Evolutionary conservation across 2,797 vertebrate genomes (phyloP).

Genomic region (Eremophila alpestris): DNA sequence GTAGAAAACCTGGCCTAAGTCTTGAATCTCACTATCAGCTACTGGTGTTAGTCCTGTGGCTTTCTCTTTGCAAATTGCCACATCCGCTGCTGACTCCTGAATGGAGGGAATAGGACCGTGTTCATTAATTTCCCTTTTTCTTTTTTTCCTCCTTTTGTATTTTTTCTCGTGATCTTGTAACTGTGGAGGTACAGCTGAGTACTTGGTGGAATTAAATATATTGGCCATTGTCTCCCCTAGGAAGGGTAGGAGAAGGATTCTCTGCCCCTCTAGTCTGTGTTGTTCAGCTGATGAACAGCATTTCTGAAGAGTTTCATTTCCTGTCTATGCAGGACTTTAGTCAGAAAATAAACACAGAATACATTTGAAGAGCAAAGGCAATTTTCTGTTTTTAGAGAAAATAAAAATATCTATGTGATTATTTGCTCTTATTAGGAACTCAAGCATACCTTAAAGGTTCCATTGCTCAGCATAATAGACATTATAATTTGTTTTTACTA

Average conservation of each 20-base stretch:
- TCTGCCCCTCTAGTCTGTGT: background rate
- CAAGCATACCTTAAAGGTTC: background rate
- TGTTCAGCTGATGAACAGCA: background rate
- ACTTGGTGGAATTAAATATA: background rate
- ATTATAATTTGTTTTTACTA: background rate
- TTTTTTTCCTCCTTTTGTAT: background rate
- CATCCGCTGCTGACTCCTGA: background rate
- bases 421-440: background rate
- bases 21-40: background rate
- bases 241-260: background rate
- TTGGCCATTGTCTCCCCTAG: background rate
- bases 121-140: background rate
- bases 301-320: slow-evolving; percentile 27
- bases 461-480: background rate
- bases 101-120: background rate
- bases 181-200: background rate
- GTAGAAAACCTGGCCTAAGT: background rate
- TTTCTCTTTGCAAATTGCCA: background rate
- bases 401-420: background rate
- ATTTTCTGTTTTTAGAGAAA: slow-evolving; percentile 11
- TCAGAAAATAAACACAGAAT: slow-evolving; percentile 20
- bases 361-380: background rate
- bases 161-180: background rate
- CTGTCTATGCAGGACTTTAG: background rate
- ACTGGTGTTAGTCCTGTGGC: background rate